Base-by-base conservation (phyloP, 2,888 invertebrate species). In the Subacronicta megacephala region DNA sequence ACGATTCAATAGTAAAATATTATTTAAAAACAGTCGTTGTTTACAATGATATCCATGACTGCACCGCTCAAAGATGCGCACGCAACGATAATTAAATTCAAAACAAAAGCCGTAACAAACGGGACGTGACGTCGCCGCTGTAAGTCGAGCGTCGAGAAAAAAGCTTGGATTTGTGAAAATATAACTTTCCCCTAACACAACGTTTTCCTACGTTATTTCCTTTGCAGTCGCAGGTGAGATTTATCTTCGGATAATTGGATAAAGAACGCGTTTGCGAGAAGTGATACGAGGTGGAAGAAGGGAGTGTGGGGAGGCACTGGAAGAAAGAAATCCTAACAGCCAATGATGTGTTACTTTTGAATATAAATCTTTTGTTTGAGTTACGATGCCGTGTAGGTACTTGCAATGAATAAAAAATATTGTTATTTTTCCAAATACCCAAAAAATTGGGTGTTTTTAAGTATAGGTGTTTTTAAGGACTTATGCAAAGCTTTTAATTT, bases 241-340 rank as follows among this genome's bases (percentile, higher is more conserved):
- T 93, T 94, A 94, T 94, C 92, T 93, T 84, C 89, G 89, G 90
- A 90, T 94, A 94, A 94, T 94, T 94, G 94, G 94, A 93, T 94
- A 92, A 93, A 92, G 92, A 93, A 92, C 90, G 92, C 89, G 87
- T 88, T 90, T 84, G 88, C 88, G 91, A 87, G 89, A 90, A 88
- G 87, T 93, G 92, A 92, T 93, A 90, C 92, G 89, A 85, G 81
- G 82, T 83, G 90, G 89, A 88, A 89, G 81, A 80, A 81, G 82
- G 83, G 79, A 38, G 35, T 9, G 74, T 72, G 65, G 72, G 72
- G 65, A 67, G 69, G 29, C 33, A 13, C 40, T 40, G 31, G 65
- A 75, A 60, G 59, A 61, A 75, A 82, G 83, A 84, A 83, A 82
- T 75, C 52, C 78, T 82, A 80, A 82, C 80, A 81, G 70, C 78